A percentile compares a stretch with the other conserved stretches of the same genome.
Conservation (phyloP, 2,888 invertebrate genomes). For the Mycalesis mineus region DNA sequence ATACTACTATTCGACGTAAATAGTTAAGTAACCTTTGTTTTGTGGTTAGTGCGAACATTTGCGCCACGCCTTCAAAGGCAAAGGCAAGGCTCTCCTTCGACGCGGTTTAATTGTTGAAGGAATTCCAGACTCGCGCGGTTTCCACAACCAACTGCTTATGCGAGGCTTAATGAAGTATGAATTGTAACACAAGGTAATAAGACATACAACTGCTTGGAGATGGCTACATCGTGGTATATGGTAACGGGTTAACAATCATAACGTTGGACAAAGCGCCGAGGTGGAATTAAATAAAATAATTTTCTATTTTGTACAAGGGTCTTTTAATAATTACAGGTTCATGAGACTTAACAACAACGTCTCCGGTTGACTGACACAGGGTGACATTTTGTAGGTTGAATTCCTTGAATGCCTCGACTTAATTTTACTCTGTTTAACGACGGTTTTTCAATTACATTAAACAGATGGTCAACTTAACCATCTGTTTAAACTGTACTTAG, state of each 20-base stretch:
- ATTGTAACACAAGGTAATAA: neutral
- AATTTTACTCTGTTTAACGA: too few relatives aligned
- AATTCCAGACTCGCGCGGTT: neutral
- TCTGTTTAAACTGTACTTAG: too few relatives aligned
- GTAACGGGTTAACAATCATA: neutral
- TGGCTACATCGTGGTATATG: too few relatives aligned
- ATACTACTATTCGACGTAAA: neutral
- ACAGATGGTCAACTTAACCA: too few relatives aligned
- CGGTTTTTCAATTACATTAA: too few relatives aligned
- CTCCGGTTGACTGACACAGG: too few relatives aligned
- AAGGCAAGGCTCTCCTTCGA: neutral
- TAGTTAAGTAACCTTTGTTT: neutral
- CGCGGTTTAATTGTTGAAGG: neutral
- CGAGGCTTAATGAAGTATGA: neutral
- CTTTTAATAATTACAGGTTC: too few relatives aligned
- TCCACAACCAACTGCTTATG: neutral
- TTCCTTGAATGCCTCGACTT: too few relatives aligned
- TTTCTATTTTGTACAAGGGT: too few relatives aligned
- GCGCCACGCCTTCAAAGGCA: neutral
- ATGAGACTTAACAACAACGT: too few relatives aligned
- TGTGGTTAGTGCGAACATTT: neutral
- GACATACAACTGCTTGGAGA: neutral
- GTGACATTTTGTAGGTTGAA: too few relatives aligned
- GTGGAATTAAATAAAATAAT: too few relatives aligned
- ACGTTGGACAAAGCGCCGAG: neutral